Conservation (phyloP, 2,797 vertebrate genomes). For the Heliangelus exortis region DNA sequence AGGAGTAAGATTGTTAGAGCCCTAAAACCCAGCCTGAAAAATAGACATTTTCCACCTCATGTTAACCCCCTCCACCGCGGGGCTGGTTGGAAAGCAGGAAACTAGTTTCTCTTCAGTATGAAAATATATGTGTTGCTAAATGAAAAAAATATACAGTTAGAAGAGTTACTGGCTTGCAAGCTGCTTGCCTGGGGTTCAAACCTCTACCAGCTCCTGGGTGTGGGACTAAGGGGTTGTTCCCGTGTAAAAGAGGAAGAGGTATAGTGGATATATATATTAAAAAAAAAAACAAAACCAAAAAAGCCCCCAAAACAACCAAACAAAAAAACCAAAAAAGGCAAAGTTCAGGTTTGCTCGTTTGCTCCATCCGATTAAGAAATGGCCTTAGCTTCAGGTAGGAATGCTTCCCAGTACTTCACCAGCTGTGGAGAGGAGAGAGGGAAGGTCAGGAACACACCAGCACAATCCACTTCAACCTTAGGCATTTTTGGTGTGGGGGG, state of each 20-base stretch:
- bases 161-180: slow-evolving; percentile 72
- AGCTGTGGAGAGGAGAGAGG: slow-evolving; percentile 79
- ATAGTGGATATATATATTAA: slow-evolving; percentile 77
- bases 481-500: no score
- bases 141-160: slow-evolving; percentile 89
- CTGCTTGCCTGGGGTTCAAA: slow-evolving; percentile 37
- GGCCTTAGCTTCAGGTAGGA: slow-evolving; percentile 97
- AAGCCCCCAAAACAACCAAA: no score
- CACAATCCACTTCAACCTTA: not conserved
- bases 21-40: slow-evolving; percentile 80
- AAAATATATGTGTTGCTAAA: slow-evolving; percentile 93
- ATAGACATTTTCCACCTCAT: slow-evolving; percentile 77
- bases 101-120: slow-evolving; percentile 85
- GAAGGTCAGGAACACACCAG: not conserved
- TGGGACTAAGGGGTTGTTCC: slow-evolving; percentile 41
- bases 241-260: slow-evolving; percentile 85
- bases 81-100: slow-evolving; percentile 78
- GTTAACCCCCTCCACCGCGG: slow-evolving; percentile 57
- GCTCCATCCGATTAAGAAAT: slow-evolving; percentile 86
- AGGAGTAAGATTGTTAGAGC: slow-evolving; percentile 78
- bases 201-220: slow-evolving; percentile 53
- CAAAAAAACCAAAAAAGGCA: slow-evolving; percentile 72
- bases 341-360: slow-evolving; percentile 64
- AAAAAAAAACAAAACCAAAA: not conserved
- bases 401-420: slow-evolving; percentile 98